A percentile compares a stretch with the other conserved stretches of the same genome.
Conservation (phyloP, 2,113 vertebrate species). For the Osmerus mordax region DNA sequence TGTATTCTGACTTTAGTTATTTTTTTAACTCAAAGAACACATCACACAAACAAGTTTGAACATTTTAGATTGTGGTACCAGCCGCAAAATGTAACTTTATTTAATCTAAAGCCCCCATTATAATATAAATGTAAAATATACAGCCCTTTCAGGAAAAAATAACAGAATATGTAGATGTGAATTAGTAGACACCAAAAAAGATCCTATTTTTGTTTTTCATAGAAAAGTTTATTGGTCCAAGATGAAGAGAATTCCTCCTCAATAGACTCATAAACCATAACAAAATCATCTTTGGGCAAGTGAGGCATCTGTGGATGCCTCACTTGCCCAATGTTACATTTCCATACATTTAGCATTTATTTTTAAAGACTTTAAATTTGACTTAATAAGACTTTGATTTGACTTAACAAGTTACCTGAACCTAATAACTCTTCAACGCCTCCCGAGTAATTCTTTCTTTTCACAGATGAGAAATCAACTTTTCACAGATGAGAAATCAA, state of each 20-base stretch:
- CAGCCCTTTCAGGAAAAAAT: conserved; percentile 13
- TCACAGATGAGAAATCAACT: too few species aligned
- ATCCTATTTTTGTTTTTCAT: conserved; percentile 37
- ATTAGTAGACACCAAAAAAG: conserved; percentile 35
- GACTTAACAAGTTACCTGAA: conserved; percentile 2
- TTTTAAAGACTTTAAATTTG: background rate
- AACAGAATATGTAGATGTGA: conserved; percentile 27
- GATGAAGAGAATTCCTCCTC: conserved; percentile 46
- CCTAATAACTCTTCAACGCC: background rate
- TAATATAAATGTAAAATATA: conserved; percentile 35
- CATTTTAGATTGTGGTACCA: background rate
- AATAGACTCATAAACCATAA: conserved; percentile 47
- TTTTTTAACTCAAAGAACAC: background rate
- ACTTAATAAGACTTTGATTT: conserved; percentile 4
- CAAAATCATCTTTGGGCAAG: conserved; percentile 7
- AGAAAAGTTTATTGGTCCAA: conserved; percentile 48
- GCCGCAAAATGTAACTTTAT: conserved; percentile 17
- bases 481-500: too few species aligned
- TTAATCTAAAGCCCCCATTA: conserved; percentile 5
- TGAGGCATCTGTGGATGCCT: conserved; percentile 21
- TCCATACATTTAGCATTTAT: background rate
- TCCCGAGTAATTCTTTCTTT: too few species aligned
- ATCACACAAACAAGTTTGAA: background rate
- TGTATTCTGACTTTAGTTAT: background rate
- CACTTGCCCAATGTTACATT: conserved; percentile 25